These are phyloP conservation scores for Heliothis peltigera DNA, from an alignment of 2,888 invertebrate genomes.

Conservation along the genomic window DNA sequence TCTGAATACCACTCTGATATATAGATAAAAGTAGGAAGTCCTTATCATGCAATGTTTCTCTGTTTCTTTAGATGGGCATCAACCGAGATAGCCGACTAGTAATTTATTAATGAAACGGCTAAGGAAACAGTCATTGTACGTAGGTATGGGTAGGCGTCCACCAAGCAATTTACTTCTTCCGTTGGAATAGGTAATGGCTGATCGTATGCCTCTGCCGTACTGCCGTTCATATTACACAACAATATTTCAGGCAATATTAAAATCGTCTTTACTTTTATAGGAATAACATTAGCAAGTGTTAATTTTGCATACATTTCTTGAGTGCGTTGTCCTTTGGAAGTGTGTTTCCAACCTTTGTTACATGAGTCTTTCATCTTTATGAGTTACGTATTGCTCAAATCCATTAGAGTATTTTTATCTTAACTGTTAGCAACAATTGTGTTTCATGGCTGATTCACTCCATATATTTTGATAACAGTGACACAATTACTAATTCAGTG, in stretches of 20 bases:
- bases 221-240: conserved; percentile 4
- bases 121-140: conserved; percentile 56
- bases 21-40: conserved; percentile 12
- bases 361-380: no score
- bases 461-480: conserved; percentile 21
- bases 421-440: conserved; percentile 2
- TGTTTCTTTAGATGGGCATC: conserved; percentile 18
- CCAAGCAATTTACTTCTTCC: conserved; percentile 64
- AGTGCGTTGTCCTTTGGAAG: neutral
- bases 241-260: conserved; percentile 13
- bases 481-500: conserved; percentile 18
- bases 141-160: conserved; percentile 62
- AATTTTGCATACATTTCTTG: neutral
- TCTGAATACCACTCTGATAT: neutral
- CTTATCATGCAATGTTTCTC: conserved; percentile 14
- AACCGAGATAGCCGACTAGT: conserved; percentile 35
- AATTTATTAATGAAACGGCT: conserved; percentile 58
- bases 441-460: conserved; percentile 23
- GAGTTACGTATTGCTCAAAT: neutral
- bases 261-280: conserved; percentile 4
- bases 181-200: conserved; percentile 58
- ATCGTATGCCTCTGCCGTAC: conserved; percentile 29
- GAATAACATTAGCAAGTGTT: neutral
- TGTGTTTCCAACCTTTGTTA: neutral
- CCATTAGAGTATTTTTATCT: neutral